phyloP scores from a whole-genome alignment of 2,888 invertebrate species.

The Xestia rhomboidea region DNA sequence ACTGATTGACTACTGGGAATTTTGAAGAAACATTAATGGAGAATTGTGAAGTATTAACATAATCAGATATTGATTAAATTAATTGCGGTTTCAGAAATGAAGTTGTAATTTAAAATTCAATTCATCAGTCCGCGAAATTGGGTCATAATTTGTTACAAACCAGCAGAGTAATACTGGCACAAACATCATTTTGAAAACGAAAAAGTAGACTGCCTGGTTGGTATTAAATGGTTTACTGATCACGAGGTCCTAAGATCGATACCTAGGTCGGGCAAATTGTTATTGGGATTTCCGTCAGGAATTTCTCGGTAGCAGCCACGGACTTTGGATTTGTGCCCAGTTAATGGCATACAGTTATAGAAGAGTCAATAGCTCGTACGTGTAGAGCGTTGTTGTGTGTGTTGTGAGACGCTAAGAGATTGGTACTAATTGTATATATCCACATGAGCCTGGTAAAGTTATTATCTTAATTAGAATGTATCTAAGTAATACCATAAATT shows the following conservation, averaged over 20 bases:
- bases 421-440: neutral
- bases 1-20: neutral
- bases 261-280: neutral
- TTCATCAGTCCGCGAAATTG: conserved; percentile 27
- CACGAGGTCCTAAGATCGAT: neutral
- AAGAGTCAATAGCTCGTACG: too few species aligned
- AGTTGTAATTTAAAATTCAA: conserved; percentile 21
- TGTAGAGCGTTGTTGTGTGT: too few species aligned
- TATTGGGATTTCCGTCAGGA: neutral
- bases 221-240: neutral
- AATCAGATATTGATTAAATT: conserved; percentile 35
- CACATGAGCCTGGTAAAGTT: neutral
- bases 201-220: neutral
- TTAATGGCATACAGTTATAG: neutral
- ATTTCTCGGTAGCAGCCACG: too few species aligned
- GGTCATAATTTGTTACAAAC: conserved; percentile 17
- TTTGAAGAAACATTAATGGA: conserved; percentile 11
- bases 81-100: conserved; percentile 39
- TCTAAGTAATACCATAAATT: neutral
- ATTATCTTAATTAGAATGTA: neutral
- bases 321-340: too few species aligned
- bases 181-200: neutral
- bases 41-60: conserved; percentile 29
- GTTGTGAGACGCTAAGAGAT: neutral
- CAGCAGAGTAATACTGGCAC: conserved; percentile 9